Evolutionary conservation across 2,797 vertebrate genomes (phyloP).

Genomic region (Melanotaenia boesemani): DNA sequence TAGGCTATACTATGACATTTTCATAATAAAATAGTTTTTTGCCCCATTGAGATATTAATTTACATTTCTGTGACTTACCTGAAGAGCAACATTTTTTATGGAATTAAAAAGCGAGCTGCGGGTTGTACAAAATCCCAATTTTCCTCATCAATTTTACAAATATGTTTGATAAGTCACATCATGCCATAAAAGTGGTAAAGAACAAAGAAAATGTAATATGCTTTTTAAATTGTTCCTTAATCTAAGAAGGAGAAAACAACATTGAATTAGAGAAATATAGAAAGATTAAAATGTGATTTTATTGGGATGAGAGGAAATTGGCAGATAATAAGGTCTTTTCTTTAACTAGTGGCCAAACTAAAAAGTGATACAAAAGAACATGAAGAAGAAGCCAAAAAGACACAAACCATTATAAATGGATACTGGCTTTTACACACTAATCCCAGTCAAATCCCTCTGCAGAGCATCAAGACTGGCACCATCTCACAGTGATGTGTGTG

Average conservation of each 20-base stretch:
- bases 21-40: too few species aligned
- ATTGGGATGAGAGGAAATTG: constrained; percentile 44
- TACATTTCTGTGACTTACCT: too few species aligned
- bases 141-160: too few species aligned
- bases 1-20: too few species aligned
- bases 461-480: constrained; percentile 58
- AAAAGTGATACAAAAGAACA: constrained; percentile 46
- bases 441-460: constrained; percentile 66
- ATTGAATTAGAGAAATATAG: constrained; percentile 25
- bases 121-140: too few species aligned
- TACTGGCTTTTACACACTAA: constrained; percentile 66
- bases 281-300: constrained; percentile 56
- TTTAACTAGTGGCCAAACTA: constrained; percentile 48
- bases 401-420: constrained; percentile 60
- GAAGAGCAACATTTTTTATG: too few species aligned
- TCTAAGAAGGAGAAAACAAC: constrained; percentile 25
- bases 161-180: too few species aligned
- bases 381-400: constrained; percentile 36
- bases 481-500: constrained; percentile 30
- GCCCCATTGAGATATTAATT: too few species aligned
- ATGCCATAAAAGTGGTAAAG: too few species aligned
- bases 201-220: too few species aligned
- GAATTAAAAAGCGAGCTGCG: too few species aligned
- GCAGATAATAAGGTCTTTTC: constrained; percentile 51
- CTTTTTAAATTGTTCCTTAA: too few species aligned